Base-by-base conservation (phyloP, 2,888 invertebrate species). In the Melangyna quadrimaculata region DNA sequence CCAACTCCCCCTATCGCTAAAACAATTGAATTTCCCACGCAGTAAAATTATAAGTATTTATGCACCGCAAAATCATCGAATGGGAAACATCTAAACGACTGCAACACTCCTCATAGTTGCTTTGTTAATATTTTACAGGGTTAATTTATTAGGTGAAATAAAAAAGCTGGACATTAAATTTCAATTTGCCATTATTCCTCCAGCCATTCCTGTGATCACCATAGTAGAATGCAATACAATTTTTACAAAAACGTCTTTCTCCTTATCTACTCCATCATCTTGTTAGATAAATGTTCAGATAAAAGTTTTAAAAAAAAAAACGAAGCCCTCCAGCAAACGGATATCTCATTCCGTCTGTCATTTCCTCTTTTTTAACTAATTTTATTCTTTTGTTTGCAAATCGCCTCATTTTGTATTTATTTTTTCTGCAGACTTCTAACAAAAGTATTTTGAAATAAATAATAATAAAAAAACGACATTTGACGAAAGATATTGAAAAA, bases 321-420 rank as follows among this genome's bases (percentile, higher is more conserved):
- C 17, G 10, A 51, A 24, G 32, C 43, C 32, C 6, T 5, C 24
- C 29, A 51, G 32, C 27, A 51, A 70, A 61, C 70, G 51, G 70
- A 70, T 51, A 55, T 70, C 32, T 55, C 63, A 19, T 78, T 71
- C 72, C 19, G 37, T 71, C 65, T 72, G 55, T 32, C 55, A 63
- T 51, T 51, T 14, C 14, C 14, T 53, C 45, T 43, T 17, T 55
- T 48, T 22, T 71, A 10, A 5, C 32, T 57, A 19, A 57, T 40
- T 48, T 61, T 35, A n/a, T 71, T 59, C 57, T 45, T 53, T 63
- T 63, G 57, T 75, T 69, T 51, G 8, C 48, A 48, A 69, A 59
- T 67, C 24, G 53, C 19, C 17, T 67, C 32, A 57, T 45, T 7
- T 55, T 37, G 0, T 17, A 22, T 43, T 17, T 17, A 27, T 12